A percentile compares a stretch with the other conserved stretches of the same genome.
phyloP scores from a whole-genome alignment of 2,797 vertebrate species.

The Phataginus tetradactyla region DNA sequence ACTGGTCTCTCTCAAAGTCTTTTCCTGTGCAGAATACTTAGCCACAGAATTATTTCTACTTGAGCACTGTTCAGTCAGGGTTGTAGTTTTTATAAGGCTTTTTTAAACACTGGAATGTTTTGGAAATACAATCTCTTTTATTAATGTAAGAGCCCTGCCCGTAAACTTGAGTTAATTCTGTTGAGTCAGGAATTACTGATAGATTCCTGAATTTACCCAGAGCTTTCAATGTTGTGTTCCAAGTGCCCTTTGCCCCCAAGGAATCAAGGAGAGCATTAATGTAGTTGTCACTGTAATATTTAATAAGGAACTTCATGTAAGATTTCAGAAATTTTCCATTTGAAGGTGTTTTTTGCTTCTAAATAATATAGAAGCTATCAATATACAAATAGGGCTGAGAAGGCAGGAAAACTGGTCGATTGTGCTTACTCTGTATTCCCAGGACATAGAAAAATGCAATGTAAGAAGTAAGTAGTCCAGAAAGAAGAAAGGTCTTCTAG shows the following conservation, averaged over 20 bases:
- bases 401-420: background rate
- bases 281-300: conserved; percentile 66
- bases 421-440: conserved; percentile 10
- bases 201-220: conserved; percentile 70
- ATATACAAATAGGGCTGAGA: conserved; percentile 55
- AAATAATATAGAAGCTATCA: conserved; percentile 70
- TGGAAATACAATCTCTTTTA: conserved; percentile 70
- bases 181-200: conserved; percentile 72
- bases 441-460: background rate
- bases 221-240: conserved; percentile 60
- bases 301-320: conserved; percentile 57
- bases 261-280: conserved; percentile 68
- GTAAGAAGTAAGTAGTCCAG: background rate
- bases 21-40: conserved; percentile 46
- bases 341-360: conserved; percentile 64
- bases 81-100: conserved; percentile 54
- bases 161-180: conserved; percentile 66
- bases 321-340: conserved; percentile 75
- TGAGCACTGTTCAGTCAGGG: conserved; percentile 48
- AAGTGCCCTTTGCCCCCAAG: conserved; percentile 65
- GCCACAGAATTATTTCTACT: conserved; percentile 43
- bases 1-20: background rate
- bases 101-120: conserved; percentile 71
- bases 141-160: conserved; percentile 70
- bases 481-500: background rate